Evolutionary conservation across 2,113 vertebrate genomes (phyloP), one percentile per base, ranked within the genome.

Genomic region (Nyctibius bracteatus): DNA sequence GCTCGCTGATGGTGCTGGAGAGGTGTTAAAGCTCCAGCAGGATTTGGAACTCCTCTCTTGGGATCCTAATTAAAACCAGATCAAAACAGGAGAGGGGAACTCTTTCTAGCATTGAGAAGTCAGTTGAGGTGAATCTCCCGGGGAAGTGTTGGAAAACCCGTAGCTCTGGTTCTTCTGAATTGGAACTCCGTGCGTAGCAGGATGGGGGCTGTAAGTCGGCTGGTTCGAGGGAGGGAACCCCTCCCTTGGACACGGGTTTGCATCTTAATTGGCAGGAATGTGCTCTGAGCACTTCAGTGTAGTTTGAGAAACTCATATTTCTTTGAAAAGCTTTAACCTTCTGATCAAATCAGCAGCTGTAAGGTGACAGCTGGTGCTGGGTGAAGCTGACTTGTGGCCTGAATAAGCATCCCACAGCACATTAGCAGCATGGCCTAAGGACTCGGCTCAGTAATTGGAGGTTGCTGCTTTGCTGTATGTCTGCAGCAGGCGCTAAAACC

Each of bases 31-130:
- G 52, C 90, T 74, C 33, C 6, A 22, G 22, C 25, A 58, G 58
- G 62, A 89, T 88, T 22, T 92, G 81, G 88, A 95, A 39, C 90
- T 87, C 68, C 63, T 25, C 93, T 83, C 86, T 30, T 24, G 94
- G 88, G 94, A 91, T 91, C 83, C 70, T 65, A 51, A 30, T 75
- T 92, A 83, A 88, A 55, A 43, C 3, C 54, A 75, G 81, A 77
- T 82, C 23, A 20, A 20, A 88, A 57, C 23, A n/a, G 49, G 49
- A 82, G 77, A 51, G 86, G 82, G 86, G 39, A 92, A 51, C 57
- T 81, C 82, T 90, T 86, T 27, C 59, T 86, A 65, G 75, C 63
- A 46, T 72, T 73, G 79, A 81, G 75, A 95, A 81, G 84, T 75
- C 89, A 73, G 39, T 58, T 86, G 10, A 80, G 92, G 86, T 70